phyloP scores from a whole-genome alignment of 37 sponge, comb jelly and placozoan species.

The Lycopodina hypogea region DNA sequence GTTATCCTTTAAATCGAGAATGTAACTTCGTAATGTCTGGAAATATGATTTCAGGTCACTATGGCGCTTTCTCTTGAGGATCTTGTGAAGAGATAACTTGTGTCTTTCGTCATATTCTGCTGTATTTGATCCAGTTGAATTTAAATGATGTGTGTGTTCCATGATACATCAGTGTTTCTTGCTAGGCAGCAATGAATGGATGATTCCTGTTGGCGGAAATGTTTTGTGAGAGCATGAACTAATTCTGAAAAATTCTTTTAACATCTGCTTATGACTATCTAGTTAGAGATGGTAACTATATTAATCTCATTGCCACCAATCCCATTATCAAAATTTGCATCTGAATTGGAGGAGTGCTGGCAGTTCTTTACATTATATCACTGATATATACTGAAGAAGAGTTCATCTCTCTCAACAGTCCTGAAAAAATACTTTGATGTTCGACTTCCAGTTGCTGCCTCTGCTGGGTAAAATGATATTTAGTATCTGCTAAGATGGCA shows the following conservation, averaged over 20 bases:
- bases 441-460: no score
- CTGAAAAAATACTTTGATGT: no score
- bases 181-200: background rate
- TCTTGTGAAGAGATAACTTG: constrained; percentile 67
- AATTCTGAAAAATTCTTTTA: constrained; percentile 35
- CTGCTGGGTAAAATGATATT: background rate
- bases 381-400: no score
- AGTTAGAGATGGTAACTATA: constrained; percentile 77
- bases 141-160: constrained; percentile 39
- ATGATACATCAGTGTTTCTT: constrained; percentile 40
- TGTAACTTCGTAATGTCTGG: constrained; percentile 42
- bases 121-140: constrained; percentile 24
- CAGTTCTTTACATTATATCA: no score
- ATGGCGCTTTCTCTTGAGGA: constrained; percentile 73
- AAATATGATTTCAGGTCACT: constrained; percentile 79
- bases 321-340: background rate
- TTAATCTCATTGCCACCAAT: constrained; percentile 87
- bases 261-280: background rate
- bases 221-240: constrained; percentile 55
- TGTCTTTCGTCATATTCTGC: constrained; percentile 64
- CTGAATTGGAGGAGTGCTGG: no score
- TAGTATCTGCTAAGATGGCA: background rate
- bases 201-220: constrained; percentile 19
- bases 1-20: constrained; percentile 82
- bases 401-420: no score